These are phyloP conservation scores for Piaya cayana DNA, from an alignment of 2,113 vertebrate species.

Conservation along the genomic window DNA sequence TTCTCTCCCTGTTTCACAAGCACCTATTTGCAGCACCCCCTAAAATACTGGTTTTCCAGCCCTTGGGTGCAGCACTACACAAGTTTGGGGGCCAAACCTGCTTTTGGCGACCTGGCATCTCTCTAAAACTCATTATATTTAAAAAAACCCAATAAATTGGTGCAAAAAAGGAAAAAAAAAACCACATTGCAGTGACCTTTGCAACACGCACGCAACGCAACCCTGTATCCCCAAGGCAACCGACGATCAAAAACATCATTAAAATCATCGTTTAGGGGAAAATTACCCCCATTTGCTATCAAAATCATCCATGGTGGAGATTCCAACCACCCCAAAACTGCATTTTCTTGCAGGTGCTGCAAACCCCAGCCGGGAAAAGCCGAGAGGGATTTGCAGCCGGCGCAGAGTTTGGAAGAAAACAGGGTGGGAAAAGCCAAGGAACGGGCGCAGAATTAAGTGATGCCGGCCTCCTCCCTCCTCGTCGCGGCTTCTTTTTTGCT, in stretches of 20 bases:
- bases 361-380: neutral
- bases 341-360: neutral
- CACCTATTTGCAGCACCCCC: neutral
- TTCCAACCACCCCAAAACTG: fast-evolving
- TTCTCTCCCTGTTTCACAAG: neutral
- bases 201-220: too few relatives aligned
- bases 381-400: neutral
- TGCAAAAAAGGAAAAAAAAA: fast-evolving
- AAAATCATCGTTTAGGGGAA: too few relatives aligned
- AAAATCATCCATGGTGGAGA: neutral
- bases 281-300: neutral
- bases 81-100: neutral
- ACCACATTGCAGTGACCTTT: fast-evolving
- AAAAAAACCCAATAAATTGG: neutral
- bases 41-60: neutral
- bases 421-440: neutral
- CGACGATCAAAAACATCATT: too few relatives aligned
- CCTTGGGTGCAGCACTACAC: fast-evolving
- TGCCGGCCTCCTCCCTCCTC: neutral
- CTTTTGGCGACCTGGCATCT: neutral
- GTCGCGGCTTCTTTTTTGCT: neutral
- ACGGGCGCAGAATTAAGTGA: fast-evolving
- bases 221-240: neutral
- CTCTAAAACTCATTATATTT: fast-evolving
- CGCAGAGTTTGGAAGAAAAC: neutral